phyloP scores from a whole-genome alignment of 1,140 invertebrate species.

The Procambarus clarkii region DNA sequence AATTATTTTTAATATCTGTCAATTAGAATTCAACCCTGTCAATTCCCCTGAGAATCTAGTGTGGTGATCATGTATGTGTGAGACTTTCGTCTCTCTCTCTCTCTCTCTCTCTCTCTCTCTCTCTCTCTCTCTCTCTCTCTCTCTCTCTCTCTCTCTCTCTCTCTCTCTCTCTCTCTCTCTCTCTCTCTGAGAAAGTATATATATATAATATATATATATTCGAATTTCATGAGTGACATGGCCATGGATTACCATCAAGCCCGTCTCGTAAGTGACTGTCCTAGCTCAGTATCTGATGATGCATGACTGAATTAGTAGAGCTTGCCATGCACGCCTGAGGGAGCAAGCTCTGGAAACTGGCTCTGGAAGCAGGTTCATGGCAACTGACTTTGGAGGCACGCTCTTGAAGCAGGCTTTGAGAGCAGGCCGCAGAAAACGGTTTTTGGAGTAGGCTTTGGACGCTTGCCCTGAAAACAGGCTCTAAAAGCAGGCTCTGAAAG shows the following conservation, averaged over 20 bases:
- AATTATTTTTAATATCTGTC: too few species aligned
- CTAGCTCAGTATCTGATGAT: not conserved
- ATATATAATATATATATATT: not conserved
- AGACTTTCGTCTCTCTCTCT: not conserved
- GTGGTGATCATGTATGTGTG: too few species aligned
- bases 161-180: not conserved
- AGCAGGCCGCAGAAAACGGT: too few species aligned
- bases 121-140: not conserved
- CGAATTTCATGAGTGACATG: not conserved
- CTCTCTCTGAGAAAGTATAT: conserved; percentile 3
- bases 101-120: conserved; percentile 10
- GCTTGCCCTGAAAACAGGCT: too few species aligned
- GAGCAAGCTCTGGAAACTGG: too few species aligned
- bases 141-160: not conserved
- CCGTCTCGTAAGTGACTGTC: not conserved
- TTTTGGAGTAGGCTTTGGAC: too few species aligned
- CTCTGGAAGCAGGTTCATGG: too few species aligned
- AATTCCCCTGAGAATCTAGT: too few species aligned
- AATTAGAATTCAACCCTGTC: too few species aligned
- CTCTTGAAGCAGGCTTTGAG: too few species aligned
- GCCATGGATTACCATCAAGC: not conserved
- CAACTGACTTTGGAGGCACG: too few species aligned
- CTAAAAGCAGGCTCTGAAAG: too few species aligned
- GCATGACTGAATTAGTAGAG: not conserved
- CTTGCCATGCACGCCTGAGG: not conserved